Percentiles rank a stretch among this genome's conserved stretches.
Conservation (phyloP, 2,113 vertebrate species). For the Pseudopipra pipra region DNA sequence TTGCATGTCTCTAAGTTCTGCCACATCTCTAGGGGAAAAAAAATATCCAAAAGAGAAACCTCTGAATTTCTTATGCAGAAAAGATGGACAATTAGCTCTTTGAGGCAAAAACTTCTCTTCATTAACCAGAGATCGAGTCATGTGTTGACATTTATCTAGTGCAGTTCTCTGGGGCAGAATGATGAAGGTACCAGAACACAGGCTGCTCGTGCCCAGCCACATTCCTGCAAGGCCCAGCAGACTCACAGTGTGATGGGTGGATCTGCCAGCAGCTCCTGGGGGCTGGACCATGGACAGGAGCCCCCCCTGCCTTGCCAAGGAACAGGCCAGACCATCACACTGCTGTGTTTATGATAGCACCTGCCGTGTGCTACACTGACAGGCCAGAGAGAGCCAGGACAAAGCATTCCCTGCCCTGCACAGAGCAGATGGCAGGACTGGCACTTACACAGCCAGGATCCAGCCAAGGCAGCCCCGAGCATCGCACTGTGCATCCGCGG, state of each 20-base stretch:
- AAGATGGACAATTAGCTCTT: neutral
- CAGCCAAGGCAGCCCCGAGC: neutral
- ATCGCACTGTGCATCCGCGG: fast-evolving
- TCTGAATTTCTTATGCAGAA: neutral
- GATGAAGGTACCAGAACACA: neutral
- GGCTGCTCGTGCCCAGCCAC: neutral
- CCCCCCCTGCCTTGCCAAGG: neutral
- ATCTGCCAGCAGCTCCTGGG: neutral
- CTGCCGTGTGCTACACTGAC: fast-evolving
- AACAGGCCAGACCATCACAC: neutral
- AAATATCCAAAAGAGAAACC: neutral
- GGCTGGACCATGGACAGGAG: neutral
- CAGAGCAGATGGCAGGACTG: neutral
- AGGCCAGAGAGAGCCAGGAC: neutral
- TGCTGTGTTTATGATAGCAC: neutral
- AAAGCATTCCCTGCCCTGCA: neutral
- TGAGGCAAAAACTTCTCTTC: conserved; percentile 7
- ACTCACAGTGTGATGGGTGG: fast-evolving
- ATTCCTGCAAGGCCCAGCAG: neutral
- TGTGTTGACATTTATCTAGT: neutral
- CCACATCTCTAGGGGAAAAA: neutral
- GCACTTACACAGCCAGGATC: neutral
- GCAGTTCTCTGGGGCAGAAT: neutral
- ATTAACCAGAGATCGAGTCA: neutral
- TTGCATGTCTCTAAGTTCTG: neutral